Conservation (phyloP, 2,113 vertebrate genomes). For the Prinia subflava region DNA sequence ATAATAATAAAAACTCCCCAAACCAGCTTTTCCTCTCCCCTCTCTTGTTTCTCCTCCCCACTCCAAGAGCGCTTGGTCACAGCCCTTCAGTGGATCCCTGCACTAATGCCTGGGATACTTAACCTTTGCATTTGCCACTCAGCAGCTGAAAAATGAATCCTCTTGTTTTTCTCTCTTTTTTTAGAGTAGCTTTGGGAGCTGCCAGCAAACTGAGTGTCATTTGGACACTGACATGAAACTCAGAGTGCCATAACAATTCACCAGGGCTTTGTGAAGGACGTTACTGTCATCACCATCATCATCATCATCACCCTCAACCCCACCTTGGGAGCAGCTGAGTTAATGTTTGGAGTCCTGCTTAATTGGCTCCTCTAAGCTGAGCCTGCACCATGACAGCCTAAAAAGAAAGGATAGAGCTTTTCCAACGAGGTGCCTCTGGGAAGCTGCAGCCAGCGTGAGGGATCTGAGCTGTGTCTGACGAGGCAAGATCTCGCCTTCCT, state of each 20-base stretch:
- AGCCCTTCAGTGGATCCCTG: neutral
- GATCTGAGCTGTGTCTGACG: neutral
- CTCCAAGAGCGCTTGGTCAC: neutral
- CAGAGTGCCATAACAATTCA: neutral
- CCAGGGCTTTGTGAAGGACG: rapidly evolving
- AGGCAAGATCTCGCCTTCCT: neutral
- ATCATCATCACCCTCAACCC: neutral
- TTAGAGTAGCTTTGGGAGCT: neutral
- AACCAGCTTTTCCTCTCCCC: neutral
- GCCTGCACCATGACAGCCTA: slow-evolving; percentile 18
- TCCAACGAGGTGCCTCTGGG: neutral
- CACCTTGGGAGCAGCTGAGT: neutral
- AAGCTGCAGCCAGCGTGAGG: neutral
- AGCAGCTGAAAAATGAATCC: neutral
- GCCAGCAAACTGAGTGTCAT: neutral
- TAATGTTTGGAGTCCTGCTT: neutral
- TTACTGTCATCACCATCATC: neutral
- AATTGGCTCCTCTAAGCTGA: neutral
- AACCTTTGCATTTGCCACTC: neutral
- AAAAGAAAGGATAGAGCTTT: slow-evolving; percentile 13
- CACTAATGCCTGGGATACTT: neutral
- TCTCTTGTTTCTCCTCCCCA: neutral
- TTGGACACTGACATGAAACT: neutral
- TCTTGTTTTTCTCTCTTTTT: neutral
- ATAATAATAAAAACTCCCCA: neutral